Conservation (phyloP, 2,888 invertebrate species). For the Tetragnatha montana region DNA sequence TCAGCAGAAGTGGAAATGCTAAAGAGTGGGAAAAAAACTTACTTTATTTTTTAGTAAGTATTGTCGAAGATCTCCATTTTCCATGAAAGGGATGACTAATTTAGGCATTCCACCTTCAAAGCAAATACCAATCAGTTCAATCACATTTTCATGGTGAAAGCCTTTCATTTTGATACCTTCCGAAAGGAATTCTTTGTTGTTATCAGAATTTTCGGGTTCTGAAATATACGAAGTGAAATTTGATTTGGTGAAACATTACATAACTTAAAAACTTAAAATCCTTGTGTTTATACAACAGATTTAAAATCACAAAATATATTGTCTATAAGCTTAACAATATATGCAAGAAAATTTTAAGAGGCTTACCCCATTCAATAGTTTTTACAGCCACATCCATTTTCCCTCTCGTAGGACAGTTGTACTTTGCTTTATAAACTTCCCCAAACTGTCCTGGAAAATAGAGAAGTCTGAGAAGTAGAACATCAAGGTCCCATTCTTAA, state of each 20-base stretch:
- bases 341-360: too few species aligned
- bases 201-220: not conserved
- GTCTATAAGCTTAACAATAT: too few species aligned
- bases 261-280: too few species aligned
- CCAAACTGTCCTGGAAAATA: not conserved
- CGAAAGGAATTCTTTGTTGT: not conserved
- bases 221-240: not conserved
- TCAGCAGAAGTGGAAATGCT: too few species aligned
- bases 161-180: constrained; percentile 5
- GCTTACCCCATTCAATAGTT: not conserved
- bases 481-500: too few species aligned
- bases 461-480: not conserved
- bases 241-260: too few species aligned
- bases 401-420: not conserved
- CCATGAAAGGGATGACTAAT: constrained; percentile 1
- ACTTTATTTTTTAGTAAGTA: not conserved
- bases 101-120: not conserved
- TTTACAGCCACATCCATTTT: not conserved
- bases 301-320: too few species aligned
- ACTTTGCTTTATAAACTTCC: not conserved
- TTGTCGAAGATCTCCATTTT: not conserved
- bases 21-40: too few species aligned
- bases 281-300: too few species aligned
- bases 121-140: not conserved
- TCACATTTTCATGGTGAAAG: not conserved